Evolutionary conservation across 2,888 invertebrate species (phyloP).

Genomic region (Camptogramma bilineatum): DNA sequence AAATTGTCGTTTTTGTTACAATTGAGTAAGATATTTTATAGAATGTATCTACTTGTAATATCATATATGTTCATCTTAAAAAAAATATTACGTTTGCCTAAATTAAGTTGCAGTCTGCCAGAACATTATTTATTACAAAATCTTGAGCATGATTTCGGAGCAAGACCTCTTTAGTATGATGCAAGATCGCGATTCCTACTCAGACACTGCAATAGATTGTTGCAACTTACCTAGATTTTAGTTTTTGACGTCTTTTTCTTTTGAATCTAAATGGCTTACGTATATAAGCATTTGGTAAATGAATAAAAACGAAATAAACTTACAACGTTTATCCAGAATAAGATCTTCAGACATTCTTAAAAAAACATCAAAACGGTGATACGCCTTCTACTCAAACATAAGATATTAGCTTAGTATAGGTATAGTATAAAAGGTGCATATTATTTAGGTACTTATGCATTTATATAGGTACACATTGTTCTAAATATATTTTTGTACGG

Average conservation of each 20-base stretch:
- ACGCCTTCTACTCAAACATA: too few relatives aligned
- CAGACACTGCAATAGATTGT: constrained; percentile 30
- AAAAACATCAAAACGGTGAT: too few relatives aligned
- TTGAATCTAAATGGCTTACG: neutral
- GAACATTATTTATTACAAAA: constrained; percentile 28
- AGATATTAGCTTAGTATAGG: too few relatives aligned
- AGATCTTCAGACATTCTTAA: too few relatives aligned
- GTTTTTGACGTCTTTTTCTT: constrained; percentile 13
- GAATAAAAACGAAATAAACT: neutral
- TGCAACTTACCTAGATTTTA: constrained; percentile 29
- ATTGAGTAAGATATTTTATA: too few relatives aligned
- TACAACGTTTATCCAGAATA: too few relatives aligned
- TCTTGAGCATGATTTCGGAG: constrained; percentile 32
- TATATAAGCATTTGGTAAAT: neutral
- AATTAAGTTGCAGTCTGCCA: neutral
- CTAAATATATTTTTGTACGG: neutral
- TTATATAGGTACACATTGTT: neutral
- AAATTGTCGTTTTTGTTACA: too few relatives aligned
- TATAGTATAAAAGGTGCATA: too few relatives aligned
- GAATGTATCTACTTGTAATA: too few relatives aligned
- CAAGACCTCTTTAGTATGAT: constrained; percentile 25
- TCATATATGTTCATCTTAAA: too few relatives aligned
- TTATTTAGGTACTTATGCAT: too few relatives aligned
- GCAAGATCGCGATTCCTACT: constrained; percentile 32
- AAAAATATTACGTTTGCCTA: neutral